A percentile compares a stretch with the other conserved stretches of the same genome.
These are phyloP conservation scores for Sphyrna mokarran DNA, from an alignment of 2,113 vertebrate species.

Conservation along the genomic window DNA sequence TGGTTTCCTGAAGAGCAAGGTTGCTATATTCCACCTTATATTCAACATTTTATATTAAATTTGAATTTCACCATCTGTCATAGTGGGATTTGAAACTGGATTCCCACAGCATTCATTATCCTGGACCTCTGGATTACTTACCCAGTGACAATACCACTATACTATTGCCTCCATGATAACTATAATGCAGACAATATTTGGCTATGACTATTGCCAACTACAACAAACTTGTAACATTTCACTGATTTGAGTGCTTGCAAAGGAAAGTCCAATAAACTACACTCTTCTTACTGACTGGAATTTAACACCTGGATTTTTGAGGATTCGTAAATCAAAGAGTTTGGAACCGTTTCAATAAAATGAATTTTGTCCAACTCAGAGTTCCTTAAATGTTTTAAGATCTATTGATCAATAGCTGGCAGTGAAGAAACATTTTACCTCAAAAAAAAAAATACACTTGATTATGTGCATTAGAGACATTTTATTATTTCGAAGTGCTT, in stretches of 20 bases:
- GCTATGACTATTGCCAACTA: no score
- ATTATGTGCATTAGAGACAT: background rate
- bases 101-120: no score
- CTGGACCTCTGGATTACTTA: no score
- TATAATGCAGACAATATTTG: background rate
- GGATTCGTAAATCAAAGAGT: background rate
- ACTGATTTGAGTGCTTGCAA: background rate
- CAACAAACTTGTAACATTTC: background rate
- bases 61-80: no score
- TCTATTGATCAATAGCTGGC: background rate
- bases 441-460: background rate
- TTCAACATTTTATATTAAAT: no score
- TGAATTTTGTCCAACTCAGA: background rate
- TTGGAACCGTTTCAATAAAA: background rate
- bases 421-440: background rate
- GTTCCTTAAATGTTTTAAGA: background rate
- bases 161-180: no score
- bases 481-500: background rate
- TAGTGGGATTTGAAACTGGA: no score
- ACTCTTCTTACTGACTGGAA: background rate
- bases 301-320: background rate
- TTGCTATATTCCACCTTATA: no score
- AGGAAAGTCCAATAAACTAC: background rate
- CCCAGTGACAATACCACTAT: no score
- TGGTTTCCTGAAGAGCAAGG: no score